Base-by-base conservation (phyloP, 1,140 invertebrate genomes). In the Drosophila ercepeae region DNA sequence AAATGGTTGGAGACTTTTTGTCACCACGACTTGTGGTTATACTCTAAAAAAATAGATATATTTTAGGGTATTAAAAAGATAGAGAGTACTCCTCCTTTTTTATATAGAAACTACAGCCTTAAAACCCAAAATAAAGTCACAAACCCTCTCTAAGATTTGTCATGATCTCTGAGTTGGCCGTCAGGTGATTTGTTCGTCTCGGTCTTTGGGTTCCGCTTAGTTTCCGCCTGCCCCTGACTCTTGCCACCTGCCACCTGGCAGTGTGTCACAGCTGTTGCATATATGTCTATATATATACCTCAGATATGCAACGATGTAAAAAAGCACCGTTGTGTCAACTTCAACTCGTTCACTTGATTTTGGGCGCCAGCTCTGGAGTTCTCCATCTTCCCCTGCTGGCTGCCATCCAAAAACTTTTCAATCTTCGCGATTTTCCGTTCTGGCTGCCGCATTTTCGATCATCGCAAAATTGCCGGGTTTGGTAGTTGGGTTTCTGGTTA, bases 301-400 rank as follows among this genome's bases (percentile, higher is more conserved):
- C n/a, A n/a, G 8, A 34, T 13, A 13, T 39, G 14, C 36, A 39
- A 13, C 36, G 34, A 27, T 36, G 36, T 8, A 8, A 16, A 4
- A 67, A 72, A 72, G 46, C 54, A 52, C 73, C 73, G 73, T 72
- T 75, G 49, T 18, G 34, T 53, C 55, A 16, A 50, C 42, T 54
- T 19, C 36, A 39, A 39, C 36, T 39, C n/a, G 36, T 13, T 39
- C 36, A 42, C 8, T 51, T 27, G 48, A 41, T 53, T 74, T 75
- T 34, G 52, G 71, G 65, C 52, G 67, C 65, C 67, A 64, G 18
- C 34, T 44, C 32, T n/a, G 2, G n/a, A 4, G 1, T 34, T 13
- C 32, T 11, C 32, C 32, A n/a, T 6, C 36, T 39, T 6, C 36
- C 14, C 13, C 36, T 13, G 4, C 34, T 36, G 11, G 3, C 14